Evolutionary conservation across 2,888 invertebrate species (phyloP).

Genomic region (Tyria jacobaeae): DNA sequence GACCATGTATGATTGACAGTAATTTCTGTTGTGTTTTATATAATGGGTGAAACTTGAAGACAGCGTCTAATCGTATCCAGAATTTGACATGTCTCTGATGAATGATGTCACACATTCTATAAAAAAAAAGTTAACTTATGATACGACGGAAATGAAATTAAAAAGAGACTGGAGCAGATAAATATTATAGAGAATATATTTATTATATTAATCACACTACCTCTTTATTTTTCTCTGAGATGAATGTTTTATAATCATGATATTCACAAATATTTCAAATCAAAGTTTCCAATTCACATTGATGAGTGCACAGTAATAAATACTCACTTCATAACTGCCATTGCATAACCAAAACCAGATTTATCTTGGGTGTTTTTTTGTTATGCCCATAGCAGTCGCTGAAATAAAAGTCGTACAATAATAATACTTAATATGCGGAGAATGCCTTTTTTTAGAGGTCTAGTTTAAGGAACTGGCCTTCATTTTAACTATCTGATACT

Average conservation of each 20-base stretch:
- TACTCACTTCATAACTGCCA: conserved; percentile 92
- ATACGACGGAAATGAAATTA: neutral
- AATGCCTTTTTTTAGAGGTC: too few species aligned
- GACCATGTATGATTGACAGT: conserved; percentile 90
- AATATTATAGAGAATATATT: too few species aligned
- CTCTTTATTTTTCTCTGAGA: too few species aligned
- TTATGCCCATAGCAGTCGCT: conserved; percentile 95
- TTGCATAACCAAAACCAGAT: conserved; percentile 92
- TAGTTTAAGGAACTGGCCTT: too few species aligned
- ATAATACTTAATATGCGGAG: too few species aligned
- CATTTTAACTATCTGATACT: too few species aligned
- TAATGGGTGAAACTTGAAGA: conserved; percentile 90
- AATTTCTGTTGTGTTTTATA: conserved; percentile 90
- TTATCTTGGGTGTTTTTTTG: conserved; percentile 90
- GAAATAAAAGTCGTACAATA: conserved; percentile 49
- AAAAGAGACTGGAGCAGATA: too few species aligned
- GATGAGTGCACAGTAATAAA: neutral
- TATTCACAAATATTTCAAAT: too few species aligned
- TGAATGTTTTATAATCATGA: too few species aligned
- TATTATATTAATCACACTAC: too few species aligned
- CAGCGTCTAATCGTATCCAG: conserved; percentile 89
- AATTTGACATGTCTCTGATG: conserved; percentile 92
- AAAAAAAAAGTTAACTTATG: conserved; percentile 37
- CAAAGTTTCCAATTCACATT: neutral
- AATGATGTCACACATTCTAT: conserved; percentile 92